Percentiles rank a stretch among this genome's conserved stretches.
Conservation (phyloP, 2,888 invertebrate genomes). For the Luperina nickerlii region DNA sequence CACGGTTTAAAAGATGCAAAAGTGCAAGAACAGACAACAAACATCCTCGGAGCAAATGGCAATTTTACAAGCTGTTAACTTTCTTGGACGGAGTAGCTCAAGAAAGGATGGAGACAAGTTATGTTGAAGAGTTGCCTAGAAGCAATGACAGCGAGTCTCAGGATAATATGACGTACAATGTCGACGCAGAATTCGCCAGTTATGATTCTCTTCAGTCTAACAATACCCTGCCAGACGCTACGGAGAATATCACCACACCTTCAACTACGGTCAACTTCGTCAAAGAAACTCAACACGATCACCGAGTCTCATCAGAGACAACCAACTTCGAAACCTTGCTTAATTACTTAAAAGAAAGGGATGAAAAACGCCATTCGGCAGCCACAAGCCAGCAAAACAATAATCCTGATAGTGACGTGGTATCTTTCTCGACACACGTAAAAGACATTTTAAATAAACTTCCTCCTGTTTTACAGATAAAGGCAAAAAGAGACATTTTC, state of each 20-base stretch:
- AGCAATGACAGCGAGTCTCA: conserved; percentile 22
- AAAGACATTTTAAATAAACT: conserved; percentile 25
- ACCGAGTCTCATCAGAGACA: neutral
- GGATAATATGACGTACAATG: neutral
- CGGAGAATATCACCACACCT: neutral
- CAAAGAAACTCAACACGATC: conserved; percentile 8
- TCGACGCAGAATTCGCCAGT: conserved; percentile 12
- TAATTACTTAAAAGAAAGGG: conserved; percentile 23
- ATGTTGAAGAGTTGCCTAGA: conserved; percentile 3
- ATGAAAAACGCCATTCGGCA: neutral
- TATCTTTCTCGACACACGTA: conserved; percentile 11
- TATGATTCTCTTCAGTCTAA: neutral
- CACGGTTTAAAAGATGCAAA: conserved; percentile 28
- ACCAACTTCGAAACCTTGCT: conserved; percentile 11
- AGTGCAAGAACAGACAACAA: conserved; percentile 12
- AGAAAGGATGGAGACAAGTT: neutral
- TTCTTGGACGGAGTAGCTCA: conserved; percentile 14
- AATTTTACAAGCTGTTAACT: conserved; percentile 21
- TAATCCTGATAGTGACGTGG: neutral
- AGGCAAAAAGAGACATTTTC: conserved; percentile 18
- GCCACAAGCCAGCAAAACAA: conserved; percentile 2
- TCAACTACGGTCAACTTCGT: neutral
- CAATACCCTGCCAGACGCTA: neutral
- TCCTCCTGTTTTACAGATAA: conserved; percentile 17
- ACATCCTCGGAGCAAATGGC: conserved; percentile 32